Evolutionary conservation across 23 tunicate genomes (phyloP).

Genomic region (Diplosoma virens): DNA sequence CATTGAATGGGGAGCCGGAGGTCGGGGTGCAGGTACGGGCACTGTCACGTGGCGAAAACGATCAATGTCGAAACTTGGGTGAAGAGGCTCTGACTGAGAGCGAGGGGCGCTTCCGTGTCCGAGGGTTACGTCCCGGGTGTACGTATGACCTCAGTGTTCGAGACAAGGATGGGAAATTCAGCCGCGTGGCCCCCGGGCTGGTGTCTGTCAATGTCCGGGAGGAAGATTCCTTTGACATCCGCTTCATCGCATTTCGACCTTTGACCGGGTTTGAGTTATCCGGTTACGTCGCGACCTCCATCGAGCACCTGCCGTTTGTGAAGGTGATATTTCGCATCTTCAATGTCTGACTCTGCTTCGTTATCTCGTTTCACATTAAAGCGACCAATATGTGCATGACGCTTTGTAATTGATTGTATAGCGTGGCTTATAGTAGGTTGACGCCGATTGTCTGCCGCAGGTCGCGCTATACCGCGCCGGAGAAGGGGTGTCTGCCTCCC

Average conservation of each 20-base stretch:
- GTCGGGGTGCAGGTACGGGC: conserved; percentile 46
- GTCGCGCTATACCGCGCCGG: conserved; percentile 45
- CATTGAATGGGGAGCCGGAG: conserved; percentile 83
- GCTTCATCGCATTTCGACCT: conserved; percentile 70
- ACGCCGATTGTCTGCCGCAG: too few relatives aligned
- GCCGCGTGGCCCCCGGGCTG: conserved; percentile 46
- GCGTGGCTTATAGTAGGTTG: too few relatives aligned
- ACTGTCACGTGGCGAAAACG: conserved; percentile 4
- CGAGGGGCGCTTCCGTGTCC: conserved; percentile 64
- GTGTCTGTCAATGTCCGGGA: conserved; percentile 10
- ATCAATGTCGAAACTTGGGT: conserved; percentile 11
- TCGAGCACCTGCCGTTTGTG: conserved; percentile 45
- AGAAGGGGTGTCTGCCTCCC: conserved; percentile 25
- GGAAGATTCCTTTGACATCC: conserved; percentile 39
- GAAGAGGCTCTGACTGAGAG: conserved; percentile 55
- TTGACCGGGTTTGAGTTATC: conserved; percentile 60
- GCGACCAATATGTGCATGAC: too few relatives aligned
- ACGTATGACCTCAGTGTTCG: conserved; percentile 46
- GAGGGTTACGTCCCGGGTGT: conserved; percentile 77
- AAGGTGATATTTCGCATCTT: too few relatives aligned
- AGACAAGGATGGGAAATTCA: conserved; percentile 43
- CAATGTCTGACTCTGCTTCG: too few relatives aligned
- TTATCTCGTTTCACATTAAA: too few relatives aligned
- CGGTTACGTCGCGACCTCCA: conserved; percentile 62
- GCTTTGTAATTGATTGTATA: too few relatives aligned